Base-by-base conservation (phyloP, 1,140 invertebrate species). In the Drosophila simulans region DNA sequence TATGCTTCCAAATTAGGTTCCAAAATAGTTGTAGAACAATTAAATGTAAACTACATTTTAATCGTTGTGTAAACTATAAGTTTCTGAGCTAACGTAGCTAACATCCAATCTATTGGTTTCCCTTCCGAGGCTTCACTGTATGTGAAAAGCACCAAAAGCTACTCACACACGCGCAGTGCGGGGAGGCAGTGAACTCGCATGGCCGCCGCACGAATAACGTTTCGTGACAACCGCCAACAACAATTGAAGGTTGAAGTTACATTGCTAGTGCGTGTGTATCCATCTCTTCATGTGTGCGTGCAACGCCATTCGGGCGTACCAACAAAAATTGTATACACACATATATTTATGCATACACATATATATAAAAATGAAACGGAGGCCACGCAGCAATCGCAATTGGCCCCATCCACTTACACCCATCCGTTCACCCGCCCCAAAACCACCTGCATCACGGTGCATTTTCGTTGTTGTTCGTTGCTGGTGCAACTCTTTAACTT, bases 171-270 rank as follows among this genome's bases (percentile, higher is more conserved):
- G 31, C 15, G 70, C 46, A 62, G 17, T 63, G 79, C 59, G 80
- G 66, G 83, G 83, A 74, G 80, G 85, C 84, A 89, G 77, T 89
- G 84, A 89, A 89, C 84, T 89, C 84, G 80, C 80, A 89, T 89
- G 84, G 84, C 84, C 84, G 75, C 73, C 73, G 84, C 84, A 89
- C 84, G 84, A 89, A 89, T 90, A 90, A 80, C 84, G 85, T 89
- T 89, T 89, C 84, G 84, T 89, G 84, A 89, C 77, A 80, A 75
- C 53, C 64, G 68, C 74, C 75, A 85, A 78, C 83, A 64, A 79
- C 85, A 89, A 89, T 90, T 89, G 84, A 89, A 89, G 84, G 84
- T 89, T 89, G 84, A 84, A 84, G 84, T 86, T 86, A 86, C 83
- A 89, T 63, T 71, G 83, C 69, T 51, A 45, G 49, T 79, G 52